Percentiles rank a stretch among this genome's conserved stretches.
These are phyloP conservation scores for Archips xylosteana DNA, from an alignment of 2,888 invertebrate genomes.

Conservation along the genomic window DNA sequence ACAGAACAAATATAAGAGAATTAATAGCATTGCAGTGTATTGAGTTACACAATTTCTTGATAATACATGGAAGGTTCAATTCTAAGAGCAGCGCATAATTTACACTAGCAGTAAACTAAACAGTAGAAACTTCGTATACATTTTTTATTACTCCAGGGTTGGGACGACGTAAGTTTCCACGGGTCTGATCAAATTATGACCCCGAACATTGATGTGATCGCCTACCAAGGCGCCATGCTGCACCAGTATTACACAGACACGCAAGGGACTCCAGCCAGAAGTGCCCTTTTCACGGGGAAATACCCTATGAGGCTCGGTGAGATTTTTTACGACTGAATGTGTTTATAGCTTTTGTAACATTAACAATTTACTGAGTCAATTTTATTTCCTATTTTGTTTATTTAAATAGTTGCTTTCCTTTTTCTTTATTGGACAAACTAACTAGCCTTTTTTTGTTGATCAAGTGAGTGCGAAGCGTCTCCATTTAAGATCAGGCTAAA, in stretches of 20 bases:
- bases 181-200: conserved; percentile 93
- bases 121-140: neutral
- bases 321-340: conserved; percentile 23
- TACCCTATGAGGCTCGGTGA: conserved; percentile 92
- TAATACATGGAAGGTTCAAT: neutral
- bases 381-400: neutral
- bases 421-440: neutral
- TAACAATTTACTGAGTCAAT: conserved; percentile 6
- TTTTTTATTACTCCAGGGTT: conserved; percentile 87
- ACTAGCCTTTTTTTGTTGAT: neutral
- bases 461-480: too few species aligned
- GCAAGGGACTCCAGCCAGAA: conserved; percentile 91
- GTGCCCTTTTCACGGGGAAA: conserved; percentile 92
- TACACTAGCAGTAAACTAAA: neutral
- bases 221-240: conserved; percentile 91
- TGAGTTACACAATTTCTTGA: neutral
- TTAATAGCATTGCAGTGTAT: neutral
- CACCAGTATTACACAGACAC: conserved; percentile 93
- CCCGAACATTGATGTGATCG: conserved; percentile 94
- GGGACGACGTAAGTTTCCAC: conserved; percentile 94
- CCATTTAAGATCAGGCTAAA: too few species aligned
- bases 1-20: too few species aligned
- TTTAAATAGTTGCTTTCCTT: neutral
- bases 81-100: neutral
- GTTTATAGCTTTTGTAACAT: conserved; percentile 10